Base-by-base conservation (phyloP, 2,888 invertebrate species). In the Rhingia campestris region DNA sequence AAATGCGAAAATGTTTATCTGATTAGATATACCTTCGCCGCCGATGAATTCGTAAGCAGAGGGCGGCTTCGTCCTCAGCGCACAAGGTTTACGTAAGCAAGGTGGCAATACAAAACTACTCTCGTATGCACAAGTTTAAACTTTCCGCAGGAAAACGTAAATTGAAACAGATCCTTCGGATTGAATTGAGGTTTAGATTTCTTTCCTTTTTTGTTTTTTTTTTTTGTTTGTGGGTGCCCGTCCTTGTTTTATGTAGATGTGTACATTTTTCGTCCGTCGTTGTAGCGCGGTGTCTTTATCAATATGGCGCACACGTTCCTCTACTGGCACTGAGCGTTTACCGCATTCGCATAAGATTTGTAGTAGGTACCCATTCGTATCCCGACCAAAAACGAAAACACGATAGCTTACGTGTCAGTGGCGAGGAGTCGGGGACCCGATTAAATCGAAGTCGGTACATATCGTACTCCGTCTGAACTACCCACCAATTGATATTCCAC, bases 1-100 rank as follows among this genome's bases (percentile, higher is more conserved):
- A 88, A 87, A 87, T 88, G 87, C 87, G 74, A 86, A 87, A 88
- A 88, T 89, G 88, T 88, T 87, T 87, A 88, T 88, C 90, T 89
- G 90, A 89, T 90, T 89, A 89, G 88, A 89, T 90, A 88, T 88
- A 54, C 74, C 69, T 70, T 35, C 32, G 74, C 51, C 39, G 74
- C 51, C 39, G 64, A 80, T 80, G 66, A 84, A 80, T 84, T 64
- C 33, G 69, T 79, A 53, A 75, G 37, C 59, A 84, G 58, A 14
- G 43, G 56, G 61, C 41, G 7, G 49, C 47, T 7, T 47, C 22
- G 14, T 47, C 56, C 47, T 47, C 49, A 30, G 22, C 70, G 22
- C 70, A 35, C 76, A 54, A 49, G 53, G 47, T 70, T 76, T 58
- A 75, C 51, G 43, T 58, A 49, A 5, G 6, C 22, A 58, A 73